Evolutionary conservation across 2,113 vertebrate genomes (phyloP).

Genomic region (Egretta garzetta): DNA sequence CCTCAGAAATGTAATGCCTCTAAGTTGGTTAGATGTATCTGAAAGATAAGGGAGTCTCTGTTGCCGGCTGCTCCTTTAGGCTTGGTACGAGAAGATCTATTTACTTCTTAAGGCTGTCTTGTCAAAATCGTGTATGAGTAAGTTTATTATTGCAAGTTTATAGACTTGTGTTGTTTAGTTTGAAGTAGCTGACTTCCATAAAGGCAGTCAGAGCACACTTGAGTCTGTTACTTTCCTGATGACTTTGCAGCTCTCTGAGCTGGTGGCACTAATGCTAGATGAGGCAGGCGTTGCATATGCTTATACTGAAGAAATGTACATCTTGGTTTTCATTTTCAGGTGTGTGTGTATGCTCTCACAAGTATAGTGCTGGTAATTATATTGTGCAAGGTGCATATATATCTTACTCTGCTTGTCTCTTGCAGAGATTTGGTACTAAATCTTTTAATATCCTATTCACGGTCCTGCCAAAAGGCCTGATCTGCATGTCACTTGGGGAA

Average conservation of each 20-base stretch:
- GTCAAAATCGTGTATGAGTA: fast-evolving
- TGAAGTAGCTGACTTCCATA: background rate
- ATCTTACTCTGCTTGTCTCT: background rate
- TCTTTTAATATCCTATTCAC: background rate
- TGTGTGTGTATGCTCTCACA: background rate
- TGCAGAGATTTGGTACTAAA: background rate
- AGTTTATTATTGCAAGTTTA: background rate
- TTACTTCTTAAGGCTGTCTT: background rate
- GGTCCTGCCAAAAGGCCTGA: background rate
- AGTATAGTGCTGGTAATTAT: background rate
- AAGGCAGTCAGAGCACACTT: background rate
- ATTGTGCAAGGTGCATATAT: background rate
- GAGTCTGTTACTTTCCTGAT: fast-evolving
- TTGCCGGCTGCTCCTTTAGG: background rate
- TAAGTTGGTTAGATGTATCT: background rate
- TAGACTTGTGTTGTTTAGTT: background rate
- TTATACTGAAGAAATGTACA: background rate
- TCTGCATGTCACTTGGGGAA: background rate
- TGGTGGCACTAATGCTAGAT: background rate
- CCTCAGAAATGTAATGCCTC: background rate
- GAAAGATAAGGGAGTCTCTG: background rate
- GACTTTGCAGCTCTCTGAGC: background rate
- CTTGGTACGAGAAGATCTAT: background rate
- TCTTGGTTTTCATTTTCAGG: background rate
- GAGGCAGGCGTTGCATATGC: background rate